Percentiles rank a stretch among this genome's conserved stretches.
Evolutionary conservation across 1,140 invertebrate species (phyloP).

Genomic region (Spodoptera litura): DNA sequence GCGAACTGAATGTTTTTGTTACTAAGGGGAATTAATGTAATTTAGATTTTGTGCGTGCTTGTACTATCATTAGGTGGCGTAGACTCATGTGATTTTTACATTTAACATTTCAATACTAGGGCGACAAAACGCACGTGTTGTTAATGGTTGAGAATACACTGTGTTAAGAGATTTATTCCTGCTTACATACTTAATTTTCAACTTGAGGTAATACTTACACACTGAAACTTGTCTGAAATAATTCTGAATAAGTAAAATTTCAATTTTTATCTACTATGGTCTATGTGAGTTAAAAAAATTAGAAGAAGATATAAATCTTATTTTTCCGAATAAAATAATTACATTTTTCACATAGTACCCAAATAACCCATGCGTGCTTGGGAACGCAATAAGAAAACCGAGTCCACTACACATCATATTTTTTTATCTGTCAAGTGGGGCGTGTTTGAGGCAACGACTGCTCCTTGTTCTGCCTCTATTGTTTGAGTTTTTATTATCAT

Average conservation of each 20-base stretch:
- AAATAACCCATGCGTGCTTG: slow-evolving; percentile 53
- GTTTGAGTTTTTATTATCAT: slow-evolving; percentile 82
- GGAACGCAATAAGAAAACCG: slow-evolving; percentile 74
- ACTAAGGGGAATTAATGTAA: not conserved
- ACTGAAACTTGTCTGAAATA: not conserved
- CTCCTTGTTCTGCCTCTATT: slow-evolving; percentile 72
- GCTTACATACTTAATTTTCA: not conserved
- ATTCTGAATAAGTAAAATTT: too few species aligned
- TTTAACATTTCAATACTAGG: slow-evolving; percentile 59
- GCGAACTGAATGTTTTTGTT: not conserved
- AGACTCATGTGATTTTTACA: slow-evolving; percentile 65
- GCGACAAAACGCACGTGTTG: slow-evolving; percentile 63
- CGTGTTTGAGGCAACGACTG: slow-evolving; percentile 70
- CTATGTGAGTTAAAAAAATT: too few species aligned
- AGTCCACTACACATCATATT: slow-evolving; percentile 70
- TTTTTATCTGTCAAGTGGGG: slow-evolving; percentile 74
- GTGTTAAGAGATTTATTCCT: slow-evolving; percentile 12
- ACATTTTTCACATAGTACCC: not conserved
- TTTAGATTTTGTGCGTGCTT: slow-evolving; percentile 47
- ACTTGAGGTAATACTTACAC: not conserved
- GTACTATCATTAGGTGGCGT: slow-evolving; percentile 65
- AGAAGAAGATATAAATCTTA: not conserved
- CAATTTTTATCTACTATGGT: too few species aligned
- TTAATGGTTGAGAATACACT: slow-evolving; percentile 42
- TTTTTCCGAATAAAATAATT: not conserved